Evolutionary conservation across 2,888 invertebrate genomes (phyloP).

Genomic region (Sabatieria punctata): DNA sequence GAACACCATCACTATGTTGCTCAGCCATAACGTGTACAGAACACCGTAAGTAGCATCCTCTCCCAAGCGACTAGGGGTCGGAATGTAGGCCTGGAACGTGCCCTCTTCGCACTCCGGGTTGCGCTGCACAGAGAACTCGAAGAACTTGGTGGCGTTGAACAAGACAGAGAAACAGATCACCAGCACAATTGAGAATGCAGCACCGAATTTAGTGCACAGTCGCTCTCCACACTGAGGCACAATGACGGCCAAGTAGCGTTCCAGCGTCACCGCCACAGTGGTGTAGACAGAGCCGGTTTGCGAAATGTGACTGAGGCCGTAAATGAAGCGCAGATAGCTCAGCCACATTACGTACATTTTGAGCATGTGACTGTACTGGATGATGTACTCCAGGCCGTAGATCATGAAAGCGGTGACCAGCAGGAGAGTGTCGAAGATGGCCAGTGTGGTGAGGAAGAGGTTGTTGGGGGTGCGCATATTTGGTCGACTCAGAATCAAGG

Average conservation of each 20-base stretch:
- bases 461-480: constrained; percentile 92
- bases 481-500: constrained; percentile 71
- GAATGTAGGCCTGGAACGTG: too few species aligned
- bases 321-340: constrained; percentile 20
- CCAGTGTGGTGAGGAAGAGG: constrained; percentile 75
- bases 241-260: constrained; percentile 24
- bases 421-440: constrained; percentile 76
- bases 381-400: constrained; percentile 69
- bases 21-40: too few species aligned
- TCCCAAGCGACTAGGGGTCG: too few species aligned
- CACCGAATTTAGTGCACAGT: constrained; percentile 6
- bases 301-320: constrained; percentile 24
- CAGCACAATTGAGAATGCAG: constrained; percentile 16
- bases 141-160: constrained; percentile 26
- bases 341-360: constrained; percentile 37
- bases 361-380: constrained; percentile 60
- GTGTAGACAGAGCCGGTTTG: constrained; percentile 25
- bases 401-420: constrained; percentile 60
- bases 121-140: constrained; percentile 19
- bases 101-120: constrained; percentile 2
- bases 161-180: constrained; percentile 22
- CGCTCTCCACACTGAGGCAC: constrained; percentile 12
- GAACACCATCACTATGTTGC: too few species aligned
- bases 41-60: too few species aligned
- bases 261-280: constrained; percentile 24